Conservation (phyloP, 2,888 invertebrate species). For the Sepiola atlantica region DNA sequence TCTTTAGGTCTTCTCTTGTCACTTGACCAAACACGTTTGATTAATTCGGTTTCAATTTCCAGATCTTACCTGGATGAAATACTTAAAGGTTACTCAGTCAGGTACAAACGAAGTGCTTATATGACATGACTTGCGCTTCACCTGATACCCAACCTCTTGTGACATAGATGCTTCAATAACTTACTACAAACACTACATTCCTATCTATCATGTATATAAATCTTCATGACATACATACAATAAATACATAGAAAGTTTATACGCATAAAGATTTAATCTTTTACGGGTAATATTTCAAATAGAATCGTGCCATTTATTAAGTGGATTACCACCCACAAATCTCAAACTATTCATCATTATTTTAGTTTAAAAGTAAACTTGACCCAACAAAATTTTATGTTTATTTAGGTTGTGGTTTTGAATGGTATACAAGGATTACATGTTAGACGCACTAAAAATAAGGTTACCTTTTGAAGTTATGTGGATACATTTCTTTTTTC, state of each 20-base stretch:
- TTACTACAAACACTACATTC: neutral
- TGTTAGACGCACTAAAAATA: neutral
- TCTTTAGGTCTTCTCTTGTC: neutral
- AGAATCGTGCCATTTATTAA: neutral
- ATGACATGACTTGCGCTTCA: neutral
- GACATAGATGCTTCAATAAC: neutral
- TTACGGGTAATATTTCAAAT: neutral
- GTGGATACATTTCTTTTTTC: no score
- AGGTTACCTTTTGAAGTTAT: no score
- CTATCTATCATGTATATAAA: neutral
- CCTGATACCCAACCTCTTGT: neutral
- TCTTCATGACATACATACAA: slow-evolving; percentile 4
- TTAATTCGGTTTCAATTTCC: neutral
- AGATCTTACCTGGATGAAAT: neutral
- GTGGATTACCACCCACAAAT: neutral
- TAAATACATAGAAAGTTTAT: neutral
- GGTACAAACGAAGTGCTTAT: neutral
- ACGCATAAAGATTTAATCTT: neutral
- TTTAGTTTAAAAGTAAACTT: neutral
- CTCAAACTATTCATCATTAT: no score
- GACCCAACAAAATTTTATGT: neutral
- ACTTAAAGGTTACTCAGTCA: neutral
- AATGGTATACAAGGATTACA: neutral
- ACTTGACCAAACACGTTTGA: neutral
- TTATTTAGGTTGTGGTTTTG: neutral